These are phyloP conservation scores for Cryptus armator DNA, from an alignment of 2,888 invertebrate species.

Conservation along the genomic window DNA sequence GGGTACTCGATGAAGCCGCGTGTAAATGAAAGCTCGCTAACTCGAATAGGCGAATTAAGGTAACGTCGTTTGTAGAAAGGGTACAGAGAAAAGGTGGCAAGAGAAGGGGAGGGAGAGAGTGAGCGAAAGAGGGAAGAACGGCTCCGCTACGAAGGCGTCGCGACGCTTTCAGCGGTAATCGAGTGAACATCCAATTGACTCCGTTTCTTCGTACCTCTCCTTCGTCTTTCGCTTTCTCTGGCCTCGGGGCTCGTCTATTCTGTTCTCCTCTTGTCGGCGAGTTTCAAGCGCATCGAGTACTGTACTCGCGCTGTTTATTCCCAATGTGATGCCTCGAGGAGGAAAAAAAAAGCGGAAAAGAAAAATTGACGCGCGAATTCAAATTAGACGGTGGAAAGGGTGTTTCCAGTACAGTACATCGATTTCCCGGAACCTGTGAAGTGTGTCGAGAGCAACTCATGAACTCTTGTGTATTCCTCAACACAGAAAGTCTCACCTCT, in stretches of 20 bases:
- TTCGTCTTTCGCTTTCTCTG: slow-evolving; percentile 22
- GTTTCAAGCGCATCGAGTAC: background rate
- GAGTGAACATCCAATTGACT: slow-evolving; percentile 70
- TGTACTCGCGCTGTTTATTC: slow-evolving; percentile 17
- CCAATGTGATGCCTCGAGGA: slow-evolving; percentile 26
- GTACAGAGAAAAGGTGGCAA: slow-evolving; percentile 45
- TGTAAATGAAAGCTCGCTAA: slow-evolving; percentile 68
- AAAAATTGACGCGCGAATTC: background rate
- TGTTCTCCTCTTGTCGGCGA: slow-evolving; percentile 50
- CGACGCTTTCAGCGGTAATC: slow-evolving; percentile 65
- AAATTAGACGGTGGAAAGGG: slow-evolving; percentile 29
- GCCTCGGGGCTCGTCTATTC: slow-evolving; percentile 25
- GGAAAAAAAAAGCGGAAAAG: slow-evolving; percentile 12
- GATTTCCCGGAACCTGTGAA: slow-evolving; percentile 33
- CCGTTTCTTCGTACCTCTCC: slow-evolving; percentile 61
- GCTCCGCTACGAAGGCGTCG: slow-evolving; percentile 43
- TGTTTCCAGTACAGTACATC: slow-evolving; percentile 29
- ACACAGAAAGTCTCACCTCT: slow-evolving; percentile 7
- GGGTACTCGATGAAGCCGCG: slow-evolving; percentile 51
- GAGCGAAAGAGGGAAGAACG: slow-evolving; percentile 44
- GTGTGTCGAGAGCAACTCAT: slow-evolving; percentile 7
- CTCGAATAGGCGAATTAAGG: slow-evolving; percentile 69
- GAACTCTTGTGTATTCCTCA: slow-evolving; percentile 18
- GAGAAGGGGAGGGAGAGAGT: background rate
- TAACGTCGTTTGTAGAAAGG: slow-evolving; percentile 65